Base-by-base conservation (phyloP, 2,113 vertebrate species). In the Phalacrocorax aristotelis region DNA sequence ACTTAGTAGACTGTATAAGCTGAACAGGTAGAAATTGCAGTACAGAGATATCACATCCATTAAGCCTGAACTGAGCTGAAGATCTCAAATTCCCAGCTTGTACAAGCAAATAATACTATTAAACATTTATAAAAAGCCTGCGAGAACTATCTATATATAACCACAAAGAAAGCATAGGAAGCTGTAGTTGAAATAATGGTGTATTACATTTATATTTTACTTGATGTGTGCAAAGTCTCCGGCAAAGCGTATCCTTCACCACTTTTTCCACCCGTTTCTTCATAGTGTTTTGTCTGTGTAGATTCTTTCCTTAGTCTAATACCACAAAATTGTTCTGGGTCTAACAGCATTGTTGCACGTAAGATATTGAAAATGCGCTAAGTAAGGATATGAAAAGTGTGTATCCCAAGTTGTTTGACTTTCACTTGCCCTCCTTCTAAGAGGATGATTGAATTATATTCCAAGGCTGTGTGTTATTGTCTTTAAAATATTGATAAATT, bases 61-160 rank as follows among this genome's bases (percentile, higher is more conserved):
- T 90, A 80, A n/a, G 32, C 57, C 62, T 90, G 65, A 93, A 42
- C 44, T 72, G 71, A 94, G 79, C 70, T 83, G 84, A 86, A 88
- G 61, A 74, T 30, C 42, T 91, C 85, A 77, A 90, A 91, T 96
- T 96, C 78, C 68, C 15, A 21, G 44, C 52, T 85, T 61, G 54
- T 80, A 51, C 62, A 70, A 86, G 78, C 66, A 93, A 80, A 65
- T 95, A 84, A 42, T 74, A n/a, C 23, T 66, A 86, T 66, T 77
- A 95, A 94, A 90, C 75, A 90, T 93, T 92, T 80, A 90, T 88
- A 38, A 83, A 86, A 83, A 69, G 29, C 61, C 22, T 69, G 61
- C 36, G 49, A 84, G 88, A 85, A 23, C 44, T 69, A 49, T 90
- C 82, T 93, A 5, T 88, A 34, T 83, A 52, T 80, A 90, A 72